These are phyloP conservation scores for Caenorhabditis afra DNA, from an alignment of 2,888 invertebrate species.

Conservation along the genomic window DNA sequence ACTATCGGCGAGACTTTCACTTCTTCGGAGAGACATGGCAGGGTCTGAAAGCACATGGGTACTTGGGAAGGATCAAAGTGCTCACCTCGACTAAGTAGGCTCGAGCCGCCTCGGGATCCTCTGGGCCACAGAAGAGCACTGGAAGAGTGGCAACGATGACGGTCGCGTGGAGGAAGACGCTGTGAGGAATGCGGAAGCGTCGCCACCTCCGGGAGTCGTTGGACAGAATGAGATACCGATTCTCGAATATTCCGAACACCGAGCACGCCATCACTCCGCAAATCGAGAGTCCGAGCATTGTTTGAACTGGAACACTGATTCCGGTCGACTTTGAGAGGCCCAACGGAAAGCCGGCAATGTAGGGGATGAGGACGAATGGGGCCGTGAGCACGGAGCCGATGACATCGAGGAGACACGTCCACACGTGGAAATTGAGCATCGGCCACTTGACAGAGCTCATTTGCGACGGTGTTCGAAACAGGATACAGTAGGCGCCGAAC, in stretches of 20 bases:
- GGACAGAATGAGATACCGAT: neutral
- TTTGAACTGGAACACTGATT: neutral
- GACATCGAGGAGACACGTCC: slow-evolving; percentile 1
- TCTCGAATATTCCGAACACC: neutral
- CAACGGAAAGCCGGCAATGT: slow-evolving; percentile 11
- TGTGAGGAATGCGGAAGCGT: neutral
- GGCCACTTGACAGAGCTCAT: slow-evolving; percentile 6
- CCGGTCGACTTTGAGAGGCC: neutral
- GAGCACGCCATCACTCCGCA: neutral
- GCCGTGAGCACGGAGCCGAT: neutral
- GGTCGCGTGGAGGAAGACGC: neutral
- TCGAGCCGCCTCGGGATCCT: neutral
- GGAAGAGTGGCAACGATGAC: neutral
- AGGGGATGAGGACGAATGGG: neutral
- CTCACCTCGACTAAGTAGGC: too few species aligned
- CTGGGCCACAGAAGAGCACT: neutral
- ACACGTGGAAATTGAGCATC: neutral
- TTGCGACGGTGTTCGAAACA: slow-evolving; percentile 4
- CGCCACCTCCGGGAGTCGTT: neutral
- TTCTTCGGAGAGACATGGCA: too few species aligned
- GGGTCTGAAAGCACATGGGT: too few species aligned
- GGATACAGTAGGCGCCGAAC: slow-evolving; percentile 31
- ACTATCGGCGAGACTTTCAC: too few species aligned
- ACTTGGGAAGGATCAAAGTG: too few species aligned
- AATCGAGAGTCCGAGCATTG: too few species aligned